Evolutionary conservation across 2,888 invertebrate genomes (phyloP).

Genomic region (Epirrita christyi): DNA sequence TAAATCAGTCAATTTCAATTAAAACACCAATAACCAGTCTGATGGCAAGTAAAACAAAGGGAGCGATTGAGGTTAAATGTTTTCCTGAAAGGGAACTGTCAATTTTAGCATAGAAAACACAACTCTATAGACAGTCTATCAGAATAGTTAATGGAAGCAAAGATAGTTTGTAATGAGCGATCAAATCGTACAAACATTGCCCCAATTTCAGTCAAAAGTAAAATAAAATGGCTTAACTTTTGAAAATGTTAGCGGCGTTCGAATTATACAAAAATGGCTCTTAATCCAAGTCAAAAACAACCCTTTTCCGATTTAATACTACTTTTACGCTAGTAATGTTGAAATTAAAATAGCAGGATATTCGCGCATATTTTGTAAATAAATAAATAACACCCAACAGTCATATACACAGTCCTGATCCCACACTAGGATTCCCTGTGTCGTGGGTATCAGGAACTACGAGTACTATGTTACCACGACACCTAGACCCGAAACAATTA

Average conservation of each 20-base stretch:
- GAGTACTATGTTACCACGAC: too few species aligned
- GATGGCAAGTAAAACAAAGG: constrained; percentile 25
- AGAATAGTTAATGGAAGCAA: neutral
- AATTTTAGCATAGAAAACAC: constrained; percentile 3
- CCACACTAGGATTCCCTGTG: too few species aligned
- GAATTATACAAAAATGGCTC: too few species aligned
- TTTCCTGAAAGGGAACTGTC: constrained; percentile 28
- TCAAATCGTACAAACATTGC: neutral
- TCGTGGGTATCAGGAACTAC: too few species aligned
- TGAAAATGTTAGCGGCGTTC: too few species aligned
- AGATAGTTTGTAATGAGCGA: neutral
- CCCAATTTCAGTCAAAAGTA: neutral
- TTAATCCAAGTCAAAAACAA: too few species aligned
- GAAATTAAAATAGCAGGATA: neutral
- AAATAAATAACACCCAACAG: too few species aligned
- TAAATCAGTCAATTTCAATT: constrained; percentile 50
- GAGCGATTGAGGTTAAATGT: constrained; percentile 40
- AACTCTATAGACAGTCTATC: neutral
- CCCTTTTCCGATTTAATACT: neutral
- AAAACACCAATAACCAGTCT: constrained; percentile 39
- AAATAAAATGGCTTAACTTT: too few species aligned
- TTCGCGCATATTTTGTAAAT: constrained; percentile 6
- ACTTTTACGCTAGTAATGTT: too few species aligned
- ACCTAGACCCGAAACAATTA: too few species aligned
- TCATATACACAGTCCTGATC: too few species aligned